Base-by-base conservation (phyloP, 2,113 vertebrate species). In the Nycticebus coucang region DNA sequence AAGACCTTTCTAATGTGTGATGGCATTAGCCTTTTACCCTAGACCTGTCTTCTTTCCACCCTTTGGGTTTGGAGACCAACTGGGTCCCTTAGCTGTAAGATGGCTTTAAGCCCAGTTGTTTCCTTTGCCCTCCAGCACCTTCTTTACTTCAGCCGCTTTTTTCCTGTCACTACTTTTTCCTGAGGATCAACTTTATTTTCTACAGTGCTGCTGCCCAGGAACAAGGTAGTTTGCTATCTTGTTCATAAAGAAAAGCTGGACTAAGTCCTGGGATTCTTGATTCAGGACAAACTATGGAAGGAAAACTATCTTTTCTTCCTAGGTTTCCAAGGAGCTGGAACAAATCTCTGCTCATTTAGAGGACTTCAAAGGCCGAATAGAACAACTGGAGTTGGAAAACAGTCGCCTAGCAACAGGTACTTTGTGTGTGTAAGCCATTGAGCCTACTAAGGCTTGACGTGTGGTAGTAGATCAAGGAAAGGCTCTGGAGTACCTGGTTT, bases 321-420 rank as follows among this genome's bases (percentile, higher is more conserved):
- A 99, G 98, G 81, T 28, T 0, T 98, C 97, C 55, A 66, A 30
- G 72, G 93, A 98, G 66, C 95, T 98, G 87, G 94, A 98, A 90
- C 88, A 98, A 95, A 91, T 97, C 45, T 93, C 80, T 1, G 26
- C 26, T 75, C 81, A 97, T 3, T 90, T 98, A 91, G 90, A 90
- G 45, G 87, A 97, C 0, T 66, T 71, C 0, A 71, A 75, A 93
- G 77, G 96, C 89, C 96, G 95, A 87, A 80, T 97, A 89, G 97
- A 98, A 85, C 91, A 98, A 94, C 79, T 98, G 95, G 95, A 83
- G 0, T 89, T 95, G 72, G 96, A 98, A 93, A 98, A 98, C 7
- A 92, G 93, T 0, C 80, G 21, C 1, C 95, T 99, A 37, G 86
- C 94, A 24, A 15, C 94, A 98, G 98, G 99, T 99, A 53, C 30